Base-by-base conservation (phyloP, 2,797 vertebrate genomes). In the Pelobates cultripes region DNA sequence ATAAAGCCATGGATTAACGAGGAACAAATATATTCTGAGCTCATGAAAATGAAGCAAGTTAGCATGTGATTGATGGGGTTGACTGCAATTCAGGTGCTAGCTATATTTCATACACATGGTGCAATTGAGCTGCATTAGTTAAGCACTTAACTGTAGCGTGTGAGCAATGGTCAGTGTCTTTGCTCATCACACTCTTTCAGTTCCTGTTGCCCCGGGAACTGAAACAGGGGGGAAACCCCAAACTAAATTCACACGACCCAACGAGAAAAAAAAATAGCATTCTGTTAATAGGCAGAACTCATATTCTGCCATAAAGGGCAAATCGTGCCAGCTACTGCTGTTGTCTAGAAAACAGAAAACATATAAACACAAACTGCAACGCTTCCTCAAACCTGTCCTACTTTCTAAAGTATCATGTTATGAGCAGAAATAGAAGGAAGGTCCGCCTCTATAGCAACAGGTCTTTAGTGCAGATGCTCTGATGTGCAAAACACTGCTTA, bases 191-290 rank as follows among this genome's bases (percentile, higher is more conserved):
- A 64, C 66, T 72, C 55, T 78, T 76, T 70, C 0, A 1, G 66
- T 84, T 86, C 82, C 55, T n/a, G 78, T 14, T 15, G 0, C 44
- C 78, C 83, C 66, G 12, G 43, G 75, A 84, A 72, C 68, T 73
- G 73, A 81, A 14, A 82, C 0, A 13, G 47, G 77, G 73, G 77
- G 81, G 82, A 73, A 64, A 87, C 76, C 77, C 77, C 41, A 61
- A 28, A 86, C 82, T 43, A 4, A 14, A 57, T 57, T 57, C 55
- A 57, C 55, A 57, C 55, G 55, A 83, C 86, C 86, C 78, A 79
- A 43, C 40, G 53, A 69, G 10, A 51, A 6, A 51, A 5, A 51
- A 51, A 51, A 43, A 7, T 42, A 6, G 47, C 17, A 40, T 43
- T 64, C 1, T 64, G 61, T 7, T 64, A 40, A 42, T 0, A n/a